Conservation (phyloP, 2,888 invertebrate genomes). For the Leucoma salicis region DNA sequence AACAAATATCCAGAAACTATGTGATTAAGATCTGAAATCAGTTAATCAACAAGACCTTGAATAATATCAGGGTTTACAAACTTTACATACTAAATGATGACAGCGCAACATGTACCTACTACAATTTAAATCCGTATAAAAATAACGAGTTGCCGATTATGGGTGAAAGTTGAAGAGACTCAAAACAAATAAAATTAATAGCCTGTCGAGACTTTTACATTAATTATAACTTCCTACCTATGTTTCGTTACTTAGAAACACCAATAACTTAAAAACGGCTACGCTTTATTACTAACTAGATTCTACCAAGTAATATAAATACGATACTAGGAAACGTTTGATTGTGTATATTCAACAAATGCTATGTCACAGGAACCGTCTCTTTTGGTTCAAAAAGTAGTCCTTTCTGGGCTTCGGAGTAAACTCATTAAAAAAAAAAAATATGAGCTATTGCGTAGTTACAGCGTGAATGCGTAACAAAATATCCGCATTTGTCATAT, state of each 20-base stretch:
- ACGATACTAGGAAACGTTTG: no score
- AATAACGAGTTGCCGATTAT: slow-evolving; percentile 40
- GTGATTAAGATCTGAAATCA: not conserved
- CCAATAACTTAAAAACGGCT: slow-evolving; percentile 29
- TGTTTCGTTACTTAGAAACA: slow-evolving; percentile 40
- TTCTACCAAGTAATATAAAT: no score
- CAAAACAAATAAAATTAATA: slow-evolving; percentile 59
- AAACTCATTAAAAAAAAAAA: no score
- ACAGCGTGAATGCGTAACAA: no score
- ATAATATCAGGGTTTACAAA: slow-evolving; percentile 1
- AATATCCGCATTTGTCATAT: no score
- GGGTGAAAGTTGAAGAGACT: slow-evolving; percentile 54
- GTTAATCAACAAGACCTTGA: slow-evolving; percentile 1
- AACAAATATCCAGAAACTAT: no score
- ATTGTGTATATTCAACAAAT: no score
- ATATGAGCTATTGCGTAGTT: no score
- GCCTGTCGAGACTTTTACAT: slow-evolving; percentile 41
- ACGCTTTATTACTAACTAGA: no score
- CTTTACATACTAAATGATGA: slow-evolving; percentile 5
- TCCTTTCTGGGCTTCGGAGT: no score
- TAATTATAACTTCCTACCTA: slow-evolving; percentile 52
- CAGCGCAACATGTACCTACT: slow-evolving; percentile 7
- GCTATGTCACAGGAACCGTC: no score
- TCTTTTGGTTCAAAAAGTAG: no score
- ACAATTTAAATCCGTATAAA: slow-evolving; percentile 19